phyloP scores from a whole-genome alignment of 1,140 invertebrate species.

The Oncopodura yosiiana region DNA sequence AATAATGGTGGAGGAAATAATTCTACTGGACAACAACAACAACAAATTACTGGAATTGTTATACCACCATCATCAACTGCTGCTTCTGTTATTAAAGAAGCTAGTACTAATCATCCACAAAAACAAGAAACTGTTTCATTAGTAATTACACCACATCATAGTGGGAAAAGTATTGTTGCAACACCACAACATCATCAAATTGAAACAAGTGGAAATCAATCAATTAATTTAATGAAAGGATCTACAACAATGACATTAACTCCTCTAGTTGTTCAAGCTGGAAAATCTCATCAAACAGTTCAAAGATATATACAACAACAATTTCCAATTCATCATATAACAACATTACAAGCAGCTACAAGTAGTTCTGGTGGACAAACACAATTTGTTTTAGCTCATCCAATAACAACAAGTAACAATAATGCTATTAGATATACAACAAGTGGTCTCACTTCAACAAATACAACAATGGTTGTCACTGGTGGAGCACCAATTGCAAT shows the following conservation, averaged over 20 bases:
- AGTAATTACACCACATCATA: neutral
- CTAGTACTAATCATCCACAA: constrained; percentile 11
- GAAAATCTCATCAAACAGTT: constrained; percentile 24
- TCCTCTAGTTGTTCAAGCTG: constrained; percentile 26
- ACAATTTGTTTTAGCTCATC: constrained; percentile 29
- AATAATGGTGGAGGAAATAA: neutral
- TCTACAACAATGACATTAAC: constrained; percentile 28
- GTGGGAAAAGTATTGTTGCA: constrained; percentile 8
- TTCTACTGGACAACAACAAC: neutral
- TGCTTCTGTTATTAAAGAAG: constrained; percentile 25
- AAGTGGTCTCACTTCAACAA: constrained; percentile 4
- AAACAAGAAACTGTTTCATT: neutral
- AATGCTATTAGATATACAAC: neutral
- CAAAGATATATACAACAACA: constrained; percentile 10
- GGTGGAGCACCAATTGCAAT: constrained; percentile 16
- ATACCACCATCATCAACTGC: constrained; percentile 14
- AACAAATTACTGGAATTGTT: constrained; percentile 22
- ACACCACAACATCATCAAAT: no score
- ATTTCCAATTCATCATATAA: constrained; percentile 28
- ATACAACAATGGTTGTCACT: constrained; percentile 12
- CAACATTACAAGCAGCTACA: constrained; percentile 11
- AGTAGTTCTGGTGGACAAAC: constrained; percentile 8
- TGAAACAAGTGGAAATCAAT: no score
- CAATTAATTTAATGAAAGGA: constrained; percentile 22
- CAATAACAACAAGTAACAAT: constrained; percentile 12